Evolutionary conservation across 2,888 invertebrate species (phyloP), one percentile per base, ranked within the genome.

Genomic region (Lacanobia oleracea): DNA sequence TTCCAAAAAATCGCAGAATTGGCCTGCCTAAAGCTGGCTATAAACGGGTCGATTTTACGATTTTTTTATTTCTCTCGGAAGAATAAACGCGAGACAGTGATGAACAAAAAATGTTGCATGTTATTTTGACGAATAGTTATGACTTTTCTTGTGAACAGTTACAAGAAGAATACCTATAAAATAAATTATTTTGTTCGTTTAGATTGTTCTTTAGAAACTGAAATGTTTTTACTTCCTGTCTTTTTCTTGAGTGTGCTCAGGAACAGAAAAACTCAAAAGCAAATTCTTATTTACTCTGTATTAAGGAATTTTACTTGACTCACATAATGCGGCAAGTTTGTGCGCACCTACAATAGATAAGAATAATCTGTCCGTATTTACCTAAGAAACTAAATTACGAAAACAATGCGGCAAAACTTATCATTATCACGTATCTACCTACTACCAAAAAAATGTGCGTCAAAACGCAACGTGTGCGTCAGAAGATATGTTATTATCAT

Each of bases 391-490:
- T 67, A 79, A 81, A 82, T 82, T 82, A 79, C 81, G 84, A 87
- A 86, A 87, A 82, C 83, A 87, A 86, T 88, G 86, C 87, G 86
- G 83, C 78, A 88, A 81, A 88, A 79, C 70, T 87, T 88, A 91
- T 90, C 88, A 84, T 87, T 89, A 90, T 87, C 85, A 81, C 75
- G 87, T 89, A 91, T 91, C 91, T 86, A 86, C 50, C 23, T 68
- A 73, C 81, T 81, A 74, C 59, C 45, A 67, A 53, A 81, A 89
- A 89, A 88, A 87, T 84, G 87, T 93, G 91, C 93, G 93, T 93
- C 93, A 93, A 86, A 83, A 79, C 73, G 66, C 76, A 76, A 76
- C 82, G 79, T 81, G 84, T 93, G 91, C 93, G 93, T 93, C 93
- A 93, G 82, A 87, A 83, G 83, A 84, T 86, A 83, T 67, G n/a